These are phyloP conservation scores for Papilio polytes DNA, from an alignment of 1,140 invertebrate species.

Conservation along the genomic window DNA sequence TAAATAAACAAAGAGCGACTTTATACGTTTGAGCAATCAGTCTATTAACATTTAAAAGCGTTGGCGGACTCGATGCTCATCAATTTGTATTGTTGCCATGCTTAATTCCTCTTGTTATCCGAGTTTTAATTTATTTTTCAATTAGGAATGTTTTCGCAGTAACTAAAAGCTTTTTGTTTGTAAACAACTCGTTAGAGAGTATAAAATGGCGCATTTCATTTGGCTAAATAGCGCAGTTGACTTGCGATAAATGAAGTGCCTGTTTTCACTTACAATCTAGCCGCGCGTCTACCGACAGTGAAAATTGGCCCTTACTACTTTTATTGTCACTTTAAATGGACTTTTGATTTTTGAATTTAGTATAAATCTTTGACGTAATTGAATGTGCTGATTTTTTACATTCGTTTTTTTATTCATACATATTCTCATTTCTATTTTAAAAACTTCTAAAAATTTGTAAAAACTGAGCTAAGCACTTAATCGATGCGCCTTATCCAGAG, in stretches of 20 bases:
- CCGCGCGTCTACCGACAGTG: too few species aligned
- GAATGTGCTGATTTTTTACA: too few species aligned
- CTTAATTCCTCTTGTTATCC: background rate
- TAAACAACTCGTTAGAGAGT: background rate
- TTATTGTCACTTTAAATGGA: too few species aligned
- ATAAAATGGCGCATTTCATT: background rate
- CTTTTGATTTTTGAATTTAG: too few species aligned
- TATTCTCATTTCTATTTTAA: too few species aligned
- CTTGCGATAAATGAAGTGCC: background rate
- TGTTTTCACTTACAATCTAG: too few species aligned
- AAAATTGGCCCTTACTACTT: too few species aligned
- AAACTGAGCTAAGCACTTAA: background rate
- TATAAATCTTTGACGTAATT: too few species aligned
- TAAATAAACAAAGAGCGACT: conserved; percentile 38
- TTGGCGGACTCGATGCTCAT: background rate
- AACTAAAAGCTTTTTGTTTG: background rate
- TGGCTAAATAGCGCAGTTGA: background rate
- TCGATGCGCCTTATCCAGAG: background rate
- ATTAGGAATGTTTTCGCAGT: conserved; percentile 4
- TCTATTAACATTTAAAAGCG: background rate
- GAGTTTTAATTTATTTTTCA: background rate
- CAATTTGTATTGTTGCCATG: background rate
- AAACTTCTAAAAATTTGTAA: background rate
- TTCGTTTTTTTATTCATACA: too few species aligned
- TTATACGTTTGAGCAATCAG: background rate